Conservation (phyloP, 2,113 vertebrate genomes). For the Jaculus jaculus region DNA sequence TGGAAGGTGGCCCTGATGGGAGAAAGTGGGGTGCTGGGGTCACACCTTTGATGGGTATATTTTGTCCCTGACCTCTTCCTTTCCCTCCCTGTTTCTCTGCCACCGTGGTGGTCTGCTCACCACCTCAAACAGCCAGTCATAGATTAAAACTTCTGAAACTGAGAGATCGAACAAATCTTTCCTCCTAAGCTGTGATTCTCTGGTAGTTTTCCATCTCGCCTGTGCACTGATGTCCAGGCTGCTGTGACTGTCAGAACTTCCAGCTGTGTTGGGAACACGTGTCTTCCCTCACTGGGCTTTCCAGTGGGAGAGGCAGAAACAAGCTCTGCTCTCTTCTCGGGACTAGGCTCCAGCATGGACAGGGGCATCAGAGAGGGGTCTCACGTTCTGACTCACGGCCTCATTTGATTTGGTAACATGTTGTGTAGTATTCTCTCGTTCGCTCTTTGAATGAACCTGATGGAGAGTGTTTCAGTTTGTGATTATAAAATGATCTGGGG, state of each 20-base stretch:
- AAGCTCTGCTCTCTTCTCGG: not conserved
- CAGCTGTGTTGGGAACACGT: no score
- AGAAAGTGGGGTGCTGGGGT: no score
- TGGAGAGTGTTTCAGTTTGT: not conserved
- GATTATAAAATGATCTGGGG: not conserved
- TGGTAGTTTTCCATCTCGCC: not conserved
- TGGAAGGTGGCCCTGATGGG: no score
- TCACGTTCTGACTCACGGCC: no score
- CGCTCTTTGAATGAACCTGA: not conserved
- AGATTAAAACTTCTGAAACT: no score
- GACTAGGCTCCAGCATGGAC: not conserved
- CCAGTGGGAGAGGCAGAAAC: not conserved
- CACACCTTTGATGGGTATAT: not conserved
- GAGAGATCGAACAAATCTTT: no score
- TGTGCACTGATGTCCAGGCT: fast-evolving
- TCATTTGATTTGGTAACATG: fast-evolving
- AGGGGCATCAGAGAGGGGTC: no score
- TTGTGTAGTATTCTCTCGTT: not conserved
- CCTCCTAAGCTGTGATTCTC: no score
- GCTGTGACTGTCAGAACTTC: fast-evolving
- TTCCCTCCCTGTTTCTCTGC: not conserved
- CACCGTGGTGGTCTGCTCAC: no score
- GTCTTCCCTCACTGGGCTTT: not conserved
- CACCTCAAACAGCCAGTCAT: no score
- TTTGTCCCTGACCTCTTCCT: no score